phyloP scores from a whole-genome alignment of 2,888 invertebrate genomes.

The Hirtodrosophila alboralis region DNA sequence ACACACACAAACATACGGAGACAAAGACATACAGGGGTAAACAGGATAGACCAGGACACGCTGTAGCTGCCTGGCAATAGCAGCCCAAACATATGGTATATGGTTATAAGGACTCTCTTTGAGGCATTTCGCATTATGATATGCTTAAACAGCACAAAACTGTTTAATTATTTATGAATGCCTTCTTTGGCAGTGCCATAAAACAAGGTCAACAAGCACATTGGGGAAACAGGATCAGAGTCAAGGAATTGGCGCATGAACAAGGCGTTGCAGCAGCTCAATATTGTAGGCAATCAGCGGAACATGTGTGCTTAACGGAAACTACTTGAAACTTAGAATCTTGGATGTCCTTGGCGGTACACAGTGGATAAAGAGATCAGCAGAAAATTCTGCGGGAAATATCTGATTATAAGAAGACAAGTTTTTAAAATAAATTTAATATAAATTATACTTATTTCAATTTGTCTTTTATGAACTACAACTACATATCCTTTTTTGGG shows the following conservation, averaged over 20 bases:
- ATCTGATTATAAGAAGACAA: constrained; percentile 7
- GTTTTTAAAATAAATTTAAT: no score
- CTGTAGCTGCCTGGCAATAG: constrained; percentile 38
- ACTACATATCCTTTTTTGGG: constrained; percentile 38
- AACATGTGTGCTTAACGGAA: constrained; percentile 35
- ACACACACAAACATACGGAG: constrained; percentile 15
- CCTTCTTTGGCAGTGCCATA: constrained; percentile 35
- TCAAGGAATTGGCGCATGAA: constrained; percentile 6
- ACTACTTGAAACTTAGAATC: constrained; percentile 33
- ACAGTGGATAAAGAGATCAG: constrained; percentile 38
- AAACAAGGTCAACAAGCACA: constrained; percentile 1
- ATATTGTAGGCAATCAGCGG: constrained; percentile 48
- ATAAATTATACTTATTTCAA: constrained; percentile 14
- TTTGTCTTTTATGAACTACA: not conserved
- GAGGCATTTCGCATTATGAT: constrained; percentile 76
- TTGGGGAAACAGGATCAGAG: not conserved
- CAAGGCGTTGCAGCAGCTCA: constrained; percentile 5
- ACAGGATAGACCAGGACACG: constrained; percentile 37
- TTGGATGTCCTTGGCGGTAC: constrained; percentile 30
- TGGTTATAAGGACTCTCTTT: constrained; percentile 52
- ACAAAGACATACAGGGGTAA: constrained; percentile 25
- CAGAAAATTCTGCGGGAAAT: constrained; percentile 5
- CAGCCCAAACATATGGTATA: constrained; percentile 35
- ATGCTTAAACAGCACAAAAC: constrained; percentile 80
- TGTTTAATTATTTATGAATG: constrained; percentile 82